phyloP scores from a whole-genome alignment of 1,140 invertebrate species.

The Drosophila santomea region DNA sequence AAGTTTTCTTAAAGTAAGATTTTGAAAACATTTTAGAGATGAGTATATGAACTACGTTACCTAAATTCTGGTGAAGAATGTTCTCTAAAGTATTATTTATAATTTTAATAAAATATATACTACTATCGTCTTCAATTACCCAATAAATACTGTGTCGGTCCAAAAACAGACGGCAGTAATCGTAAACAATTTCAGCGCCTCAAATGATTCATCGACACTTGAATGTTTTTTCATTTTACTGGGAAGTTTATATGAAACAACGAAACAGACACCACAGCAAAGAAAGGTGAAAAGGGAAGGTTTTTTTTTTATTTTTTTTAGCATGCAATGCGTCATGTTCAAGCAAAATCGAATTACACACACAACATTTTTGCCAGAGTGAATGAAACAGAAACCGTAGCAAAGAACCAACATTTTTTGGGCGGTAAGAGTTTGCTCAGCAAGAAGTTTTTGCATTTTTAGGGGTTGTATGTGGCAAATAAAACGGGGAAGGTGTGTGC shows the following conservation, averaged over 20 bases:
- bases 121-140: conserved; percentile 17
- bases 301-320: conserved; percentile 10
- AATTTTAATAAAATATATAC: background rate
- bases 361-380: conserved; percentile 44
- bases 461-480: conserved; percentile 57
- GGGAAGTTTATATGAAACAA: conserved; percentile 65
- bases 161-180: conserved; percentile 13
- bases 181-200: conserved; percentile 28
- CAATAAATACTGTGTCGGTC: conserved; percentile 13
- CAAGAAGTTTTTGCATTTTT: conserved; percentile 60
- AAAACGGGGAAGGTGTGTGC: conserved; percentile 14
- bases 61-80: background rate
- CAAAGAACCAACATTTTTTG: conserved; percentile 38
- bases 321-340: conserved; percentile 73
- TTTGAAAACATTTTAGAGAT: background rate
- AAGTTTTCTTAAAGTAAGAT: too few species aligned
- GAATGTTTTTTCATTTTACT: conserved; percentile 26
- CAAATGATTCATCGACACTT: conserved; percentile 48
- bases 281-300: conserved; percentile 9
- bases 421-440: conserved; percentile 21
- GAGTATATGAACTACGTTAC: background rate
- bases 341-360: conserved; percentile 74
- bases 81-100: too few species aligned
- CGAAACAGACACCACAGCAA: conserved; percentile 38
- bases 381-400: conserved; percentile 79